A percentile compares a stretch with the other conserved stretches of the same genome.
These are phyloP conservation scores for Limonius californicus DNA, from an alignment of 1,140 invertebrate genomes.

Conservation along the genomic window DNA sequence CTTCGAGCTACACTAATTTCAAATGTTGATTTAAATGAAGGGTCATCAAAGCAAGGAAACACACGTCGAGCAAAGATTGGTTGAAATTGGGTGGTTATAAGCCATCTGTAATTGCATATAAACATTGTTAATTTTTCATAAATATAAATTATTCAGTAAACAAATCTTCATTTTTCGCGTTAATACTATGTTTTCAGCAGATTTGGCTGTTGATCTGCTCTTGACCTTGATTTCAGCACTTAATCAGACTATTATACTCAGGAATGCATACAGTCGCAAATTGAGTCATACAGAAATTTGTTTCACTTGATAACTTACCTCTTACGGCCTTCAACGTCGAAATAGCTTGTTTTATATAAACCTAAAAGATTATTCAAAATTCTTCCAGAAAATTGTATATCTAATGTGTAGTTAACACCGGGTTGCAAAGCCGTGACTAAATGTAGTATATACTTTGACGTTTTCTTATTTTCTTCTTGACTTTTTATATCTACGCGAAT, in stretches of 20 bases:
- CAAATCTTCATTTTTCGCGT: too few species aligned
- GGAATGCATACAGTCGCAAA: too few species aligned
- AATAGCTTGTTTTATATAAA: conserved; percentile 40
- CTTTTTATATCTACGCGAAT: too few species aligned
- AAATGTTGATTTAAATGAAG: conserved; percentile 78
- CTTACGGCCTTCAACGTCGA: conserved; percentile 27
- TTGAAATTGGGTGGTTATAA: conserved; percentile 75
- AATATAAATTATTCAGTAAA: too few species aligned
- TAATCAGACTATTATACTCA: too few species aligned
- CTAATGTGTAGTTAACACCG: conserved; percentile 32
- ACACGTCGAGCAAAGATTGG: conserved; percentile 77
- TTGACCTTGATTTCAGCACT: too few species aligned
- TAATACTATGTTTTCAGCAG: too few species aligned
- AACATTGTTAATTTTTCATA: too few species aligned
- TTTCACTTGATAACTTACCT: conserved; percentile 29
- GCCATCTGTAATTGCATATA: conserved; percentile 39
- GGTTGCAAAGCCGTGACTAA: neutral
- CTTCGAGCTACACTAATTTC: conserved; percentile 63
- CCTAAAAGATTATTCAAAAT: conserved; percentile 39
- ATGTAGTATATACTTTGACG: neutral
- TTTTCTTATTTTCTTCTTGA: neutral
- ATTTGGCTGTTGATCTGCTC: too few species aligned
- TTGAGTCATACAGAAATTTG: too few species aligned
- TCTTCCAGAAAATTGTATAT: conserved; percentile 37
- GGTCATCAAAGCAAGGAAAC: conserved; percentile 92